phyloP scores from a whole-genome alignment of 2,888 invertebrate species.

The Eupithecia vulgata region DNA sequence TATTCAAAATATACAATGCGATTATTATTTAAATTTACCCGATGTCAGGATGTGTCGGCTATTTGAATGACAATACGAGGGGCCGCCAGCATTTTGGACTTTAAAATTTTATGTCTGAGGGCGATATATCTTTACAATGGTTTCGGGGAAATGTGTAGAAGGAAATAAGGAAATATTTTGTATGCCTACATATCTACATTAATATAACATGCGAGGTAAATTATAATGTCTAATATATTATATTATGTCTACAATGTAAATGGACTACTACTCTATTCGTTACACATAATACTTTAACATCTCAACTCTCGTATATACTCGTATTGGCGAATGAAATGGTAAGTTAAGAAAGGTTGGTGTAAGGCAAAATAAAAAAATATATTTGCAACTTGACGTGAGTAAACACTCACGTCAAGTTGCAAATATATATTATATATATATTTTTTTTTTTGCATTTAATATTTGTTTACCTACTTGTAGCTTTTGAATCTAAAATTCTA shows the following conservation, averaged over 20 bases:
- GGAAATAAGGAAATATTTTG: slow-evolving; percentile 9
- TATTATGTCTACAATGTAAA: no score
- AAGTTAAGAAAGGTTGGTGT: no score
- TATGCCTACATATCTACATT: neutral
- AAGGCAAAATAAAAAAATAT: no score
- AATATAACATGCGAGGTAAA: neutral
- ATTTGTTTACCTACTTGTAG: no score
- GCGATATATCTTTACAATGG: slow-evolving; percentile 35
- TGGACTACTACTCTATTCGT: neutral
- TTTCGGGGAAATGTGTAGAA: slow-evolving; percentile 26
- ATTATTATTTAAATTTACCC: slow-evolving; percentile 74
- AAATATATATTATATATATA: no score
- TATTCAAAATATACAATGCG: slow-evolving; percentile 46
- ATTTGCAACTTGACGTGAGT: no score
- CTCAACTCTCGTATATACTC: no score
- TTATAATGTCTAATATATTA: neutral
- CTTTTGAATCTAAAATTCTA: no score
- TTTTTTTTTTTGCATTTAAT: no score
- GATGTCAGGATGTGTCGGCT: slow-evolving; percentile 60
- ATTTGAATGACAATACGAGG: slow-evolving; percentile 76
- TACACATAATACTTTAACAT: no score
- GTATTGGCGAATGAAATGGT: no score
- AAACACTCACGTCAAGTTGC: no score
- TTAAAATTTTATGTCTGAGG: slow-evolving; percentile 39
- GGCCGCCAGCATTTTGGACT: slow-evolving; percentile 38